Conservation (phyloP, 2,888 invertebrate species). For the Linnaemya vulpina region DNA sequence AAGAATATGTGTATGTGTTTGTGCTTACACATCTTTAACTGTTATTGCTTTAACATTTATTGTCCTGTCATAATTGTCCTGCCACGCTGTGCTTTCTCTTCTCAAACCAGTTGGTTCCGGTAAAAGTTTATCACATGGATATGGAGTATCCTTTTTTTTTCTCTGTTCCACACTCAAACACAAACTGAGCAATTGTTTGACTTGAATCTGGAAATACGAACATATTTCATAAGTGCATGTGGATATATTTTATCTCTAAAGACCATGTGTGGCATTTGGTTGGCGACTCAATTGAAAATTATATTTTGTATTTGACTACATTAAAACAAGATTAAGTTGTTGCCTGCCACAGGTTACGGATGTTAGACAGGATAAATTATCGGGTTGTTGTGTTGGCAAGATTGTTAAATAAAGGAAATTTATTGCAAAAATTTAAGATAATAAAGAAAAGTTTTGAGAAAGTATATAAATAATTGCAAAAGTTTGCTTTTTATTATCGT, state of each 20-base stretch:
- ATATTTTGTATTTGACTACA: conserved; percentile 30
- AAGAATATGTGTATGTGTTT: neutral
- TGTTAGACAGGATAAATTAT: conserved; percentile 64
- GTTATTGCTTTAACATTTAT: conserved; percentile 54
- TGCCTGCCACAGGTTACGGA: conserved; percentile 61
- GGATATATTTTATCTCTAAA: neutral
- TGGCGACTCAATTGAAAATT: conserved; percentile 49
- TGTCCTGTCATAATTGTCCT: conserved; percentile 31
- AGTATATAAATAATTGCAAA: no score
- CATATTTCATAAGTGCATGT: neutral
- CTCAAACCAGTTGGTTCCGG: conserved; percentile 63
- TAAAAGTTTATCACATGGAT: conserved; percentile 24
- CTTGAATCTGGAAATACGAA: neutral
- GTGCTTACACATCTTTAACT: neutral
- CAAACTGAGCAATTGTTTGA: conserved; percentile 20
- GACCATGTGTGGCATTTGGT: conserved; percentile 8
- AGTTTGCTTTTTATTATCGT: no score
- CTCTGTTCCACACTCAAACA: neutral
- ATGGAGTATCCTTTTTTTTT: conserved; percentile 4
- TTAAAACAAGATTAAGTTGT: conserved; percentile 36
- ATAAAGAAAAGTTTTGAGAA: neutral
- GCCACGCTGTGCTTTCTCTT: conserved; percentile 50
- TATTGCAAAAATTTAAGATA: neutral
- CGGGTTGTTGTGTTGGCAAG: conserved; percentile 11
- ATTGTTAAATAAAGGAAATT: neutral